These are phyloP conservation scores for Microcebus ravelobensis DNA, from an alignment of 2,113 vertebrate genomes.

Conservation along the genomic window DNA sequence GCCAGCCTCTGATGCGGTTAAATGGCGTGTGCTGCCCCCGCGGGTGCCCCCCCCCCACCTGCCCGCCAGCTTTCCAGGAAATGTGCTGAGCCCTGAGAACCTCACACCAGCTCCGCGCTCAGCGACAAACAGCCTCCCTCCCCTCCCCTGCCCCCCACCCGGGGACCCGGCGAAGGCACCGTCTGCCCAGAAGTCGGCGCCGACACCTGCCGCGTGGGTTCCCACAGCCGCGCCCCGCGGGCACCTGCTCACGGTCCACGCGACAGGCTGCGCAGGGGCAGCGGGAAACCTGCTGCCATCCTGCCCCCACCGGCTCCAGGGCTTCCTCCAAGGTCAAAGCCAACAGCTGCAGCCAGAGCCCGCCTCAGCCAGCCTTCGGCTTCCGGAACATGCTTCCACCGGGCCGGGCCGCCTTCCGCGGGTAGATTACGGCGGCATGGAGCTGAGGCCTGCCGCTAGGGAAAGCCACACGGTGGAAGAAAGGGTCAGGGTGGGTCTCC, in stretches of 20 bases:
- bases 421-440: not conserved
- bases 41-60: not conserved
- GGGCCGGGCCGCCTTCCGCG: not conserved
- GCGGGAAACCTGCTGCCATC: fast-evolving
- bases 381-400: fast-evolving
- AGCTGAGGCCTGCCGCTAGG: not conserved
- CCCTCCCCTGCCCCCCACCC: no score
- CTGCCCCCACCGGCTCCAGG: not conserved
- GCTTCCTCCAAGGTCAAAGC: constrained; percentile 28
- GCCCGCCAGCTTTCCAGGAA: not conserved
- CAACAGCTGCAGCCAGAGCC: not conserved
- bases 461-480: fast-evolving
- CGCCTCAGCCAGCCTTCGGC: not conserved
- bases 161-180: not conserved
- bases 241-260: fast-evolving
- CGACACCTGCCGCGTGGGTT: fast-evolving
- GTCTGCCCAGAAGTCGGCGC: not conserved
- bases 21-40: not conserved
- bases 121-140: not conserved
- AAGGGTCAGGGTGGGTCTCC: fast-evolving
- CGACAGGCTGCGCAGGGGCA: not conserved
- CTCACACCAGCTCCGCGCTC: not conserved
- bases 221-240: fast-evolving
- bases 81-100: not conserved
- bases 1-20: not conserved